phyloP scores from a whole-genome alignment of 1,140 invertebrate species.

The Marisa cornuarietis region DNA sequence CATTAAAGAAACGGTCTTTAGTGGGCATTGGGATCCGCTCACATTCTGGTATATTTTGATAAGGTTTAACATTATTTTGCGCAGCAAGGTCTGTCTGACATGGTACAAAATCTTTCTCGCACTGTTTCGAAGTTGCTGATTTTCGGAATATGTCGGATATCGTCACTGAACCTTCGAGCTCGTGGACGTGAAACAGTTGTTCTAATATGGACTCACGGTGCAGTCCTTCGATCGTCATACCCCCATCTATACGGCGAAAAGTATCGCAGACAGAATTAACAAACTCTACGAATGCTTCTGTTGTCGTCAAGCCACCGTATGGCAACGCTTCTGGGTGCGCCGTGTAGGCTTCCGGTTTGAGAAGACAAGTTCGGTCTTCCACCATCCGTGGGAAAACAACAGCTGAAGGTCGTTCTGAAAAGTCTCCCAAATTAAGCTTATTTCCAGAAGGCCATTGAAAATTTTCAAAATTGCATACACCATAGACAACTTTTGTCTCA shows the following conservation, averaged over 20 bases:
- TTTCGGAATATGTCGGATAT: slow-evolving; percentile 16
- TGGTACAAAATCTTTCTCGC: slow-evolving; percentile 12
- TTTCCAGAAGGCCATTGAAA: slow-evolving; percentile 43
- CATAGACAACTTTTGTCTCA: slow-evolving; percentile 34
- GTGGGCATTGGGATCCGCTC: slow-evolving; percentile 44
- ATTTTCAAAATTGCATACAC: slow-evolving; percentile 20
- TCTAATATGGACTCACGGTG: slow-evolving; percentile 48
- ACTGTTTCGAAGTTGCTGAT: slow-evolving; percentile 11
- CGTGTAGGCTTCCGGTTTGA: slow-evolving; percentile 9
- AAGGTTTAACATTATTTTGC: slow-evolving; percentile 11
- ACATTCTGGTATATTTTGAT: slow-evolving; percentile 43
- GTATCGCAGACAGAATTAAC: slow-evolving; percentile 48
- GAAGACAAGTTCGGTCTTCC: slow-evolving; percentile 48
- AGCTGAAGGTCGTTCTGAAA: slow-evolving; percentile 12
- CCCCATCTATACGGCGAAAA: slow-evolving; percentile 40
- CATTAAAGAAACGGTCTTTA: slow-evolving; percentile 51
- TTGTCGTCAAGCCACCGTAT: slow-evolving; percentile 25
- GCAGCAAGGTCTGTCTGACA: not conserved
- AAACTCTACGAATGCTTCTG: slow-evolving; percentile 35
- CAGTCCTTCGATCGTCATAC: slow-evolving; percentile 39
- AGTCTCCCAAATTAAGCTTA: slow-evolving; percentile 13
- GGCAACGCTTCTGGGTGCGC: slow-evolving; percentile 21
- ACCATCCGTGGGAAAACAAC: slow-evolving; percentile 38
- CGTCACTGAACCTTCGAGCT: slow-evolving; percentile 27
- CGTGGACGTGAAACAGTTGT: slow-evolving; percentile 42